Conservation (phyloP, 2,113 vertebrate genomes). For the human (Homo sapiens) region GRCh38 chrX:128963501-128964000, state of each 20-base stretch:
- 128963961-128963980: background rate
- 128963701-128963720: background rate
- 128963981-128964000: background rate
- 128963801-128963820: background rate
- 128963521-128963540: background rate
- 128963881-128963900: background rate
- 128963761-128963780: background rate
- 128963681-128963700: background rate
- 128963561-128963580: background rate
- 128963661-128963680: background rate
- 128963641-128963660: background rate
- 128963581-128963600: background rate
- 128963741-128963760: background rate
- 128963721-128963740: background rate
- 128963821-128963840: background rate
- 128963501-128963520: background rate
- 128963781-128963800: background rate
- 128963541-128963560: background rate
- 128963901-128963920: background rate
- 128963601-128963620: background rate
- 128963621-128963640: background rate
- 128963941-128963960: background rate
- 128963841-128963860: background rate
- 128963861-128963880: background rate
- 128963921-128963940: background rate